These are phyloP conservation scores for Synchiropus splendidus DNA, from an alignment of 2,113 vertebrate species.

Conservation along the genomic window DNA sequence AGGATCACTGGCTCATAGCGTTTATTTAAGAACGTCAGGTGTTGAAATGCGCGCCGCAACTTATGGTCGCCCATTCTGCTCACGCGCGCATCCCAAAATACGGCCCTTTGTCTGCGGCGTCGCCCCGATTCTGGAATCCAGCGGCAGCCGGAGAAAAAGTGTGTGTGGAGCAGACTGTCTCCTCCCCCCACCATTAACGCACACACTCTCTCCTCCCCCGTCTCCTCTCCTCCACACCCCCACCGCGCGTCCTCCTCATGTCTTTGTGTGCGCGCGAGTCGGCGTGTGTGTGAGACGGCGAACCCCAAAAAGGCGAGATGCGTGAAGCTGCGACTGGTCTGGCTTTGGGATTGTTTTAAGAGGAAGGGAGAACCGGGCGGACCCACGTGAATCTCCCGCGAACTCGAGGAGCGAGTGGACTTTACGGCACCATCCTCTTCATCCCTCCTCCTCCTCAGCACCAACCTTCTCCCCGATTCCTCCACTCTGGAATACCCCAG, in stretches of 20 bases:
- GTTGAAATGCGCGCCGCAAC: too few species aligned
- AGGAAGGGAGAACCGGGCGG: conserved; percentile 4
- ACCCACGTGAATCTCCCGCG: conserved; percentile 1
- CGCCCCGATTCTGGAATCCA: conserved; percentile 49
- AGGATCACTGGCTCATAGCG: too few species aligned
- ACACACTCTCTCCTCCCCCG: conserved; percentile 35
- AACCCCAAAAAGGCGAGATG: conserved; percentile 18
- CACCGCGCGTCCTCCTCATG: conserved; percentile 18
- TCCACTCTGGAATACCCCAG: conserved; percentile 10
- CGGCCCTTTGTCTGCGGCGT: conserved; percentile 52
- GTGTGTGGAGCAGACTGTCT: conserved; percentile 56
- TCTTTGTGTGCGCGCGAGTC: conserved; percentile 35
- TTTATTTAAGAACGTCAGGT: too few species aligned
- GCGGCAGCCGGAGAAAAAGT: conserved; percentile 9
- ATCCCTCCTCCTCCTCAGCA: conserved; percentile 37
- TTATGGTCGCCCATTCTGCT: neutral
- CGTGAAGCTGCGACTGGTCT: neutral
- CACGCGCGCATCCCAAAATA: conserved; percentile 23
- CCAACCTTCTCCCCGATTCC: conserved; percentile 22
- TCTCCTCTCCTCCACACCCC: neutral
- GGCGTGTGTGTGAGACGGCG: too few species aligned
- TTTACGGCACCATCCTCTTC: neutral
- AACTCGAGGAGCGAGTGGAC: conserved; percentile 14
- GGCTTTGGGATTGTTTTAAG: neutral
- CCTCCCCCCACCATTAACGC: conserved; percentile 51